Evolutionary conservation across 2,888 invertebrate species (phyloP).

Genomic region (Xanthia togata): DNA sequence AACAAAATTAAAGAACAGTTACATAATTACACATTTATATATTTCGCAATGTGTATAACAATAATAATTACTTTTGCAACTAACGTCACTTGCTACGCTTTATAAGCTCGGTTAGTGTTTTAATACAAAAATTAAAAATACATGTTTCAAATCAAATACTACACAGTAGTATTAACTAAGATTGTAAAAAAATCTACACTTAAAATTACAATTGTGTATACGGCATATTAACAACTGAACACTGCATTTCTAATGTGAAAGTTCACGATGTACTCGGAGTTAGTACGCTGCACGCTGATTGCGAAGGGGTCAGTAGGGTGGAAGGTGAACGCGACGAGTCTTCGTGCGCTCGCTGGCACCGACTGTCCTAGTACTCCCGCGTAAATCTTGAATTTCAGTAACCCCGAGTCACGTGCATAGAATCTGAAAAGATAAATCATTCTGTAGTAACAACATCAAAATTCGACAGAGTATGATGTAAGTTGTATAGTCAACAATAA

Average conservation of each 20-base stretch:
- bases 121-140: constrained; percentile 31
- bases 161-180: constrained; percentile 67
- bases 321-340: constrained; percentile 98
- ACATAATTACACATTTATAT: constrained; percentile 13
- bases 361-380: constrained; percentile 94
- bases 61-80: constrained; percentile 36
- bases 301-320: constrained; percentile 99
- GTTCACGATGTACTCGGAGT: constrained; percentile 98
- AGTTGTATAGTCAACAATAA: background rate
- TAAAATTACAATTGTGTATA: constrained; percentile 37
- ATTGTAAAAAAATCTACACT: constrained; percentile 39
- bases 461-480: background rate
- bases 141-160: constrained; percentile 51
- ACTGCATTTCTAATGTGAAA: constrained; percentile 95
- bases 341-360: constrained; percentile 92
- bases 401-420: constrained; percentile 95
- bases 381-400: constrained; percentile 96
- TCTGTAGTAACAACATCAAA: background rate
- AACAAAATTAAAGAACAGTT: constrained; percentile 7
- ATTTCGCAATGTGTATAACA: constrained; percentile 14
- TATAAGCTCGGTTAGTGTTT: constrained; percentile 36
- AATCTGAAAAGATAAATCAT: constrained; percentile 89
- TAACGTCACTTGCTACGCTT: constrained; percentile 9
- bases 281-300: constrained; percentile 98
- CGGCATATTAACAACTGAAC: constrained; percentile 75